Base-by-base conservation (phyloP, 2,113 vertebrate species). In the Ancistrus triradiatus region DNA sequence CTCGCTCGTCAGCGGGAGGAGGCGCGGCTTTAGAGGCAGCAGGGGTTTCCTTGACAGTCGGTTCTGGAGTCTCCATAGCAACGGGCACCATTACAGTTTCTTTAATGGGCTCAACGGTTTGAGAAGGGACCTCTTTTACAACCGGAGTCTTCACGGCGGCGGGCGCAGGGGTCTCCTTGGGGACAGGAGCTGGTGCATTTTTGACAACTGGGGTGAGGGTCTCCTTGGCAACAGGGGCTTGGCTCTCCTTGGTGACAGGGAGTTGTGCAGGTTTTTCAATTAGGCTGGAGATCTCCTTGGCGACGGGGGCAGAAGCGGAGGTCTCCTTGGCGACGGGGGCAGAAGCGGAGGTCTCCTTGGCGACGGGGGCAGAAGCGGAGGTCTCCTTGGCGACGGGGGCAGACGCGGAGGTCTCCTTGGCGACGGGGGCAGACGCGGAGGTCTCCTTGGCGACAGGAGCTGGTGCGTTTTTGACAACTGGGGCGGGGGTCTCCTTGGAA, bases 1-100 rank as follows among this genome's bases (percentile, higher is more conserved):
- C 82, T 17, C 74, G 59, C 52, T 84, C 82, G 25, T 74, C 75
- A 42, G 74, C 77, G 35, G 68, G 50, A 50, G 72, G 51, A 25
- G 59, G 48, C 0, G 38, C 42, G 59, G 77, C 73, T 24, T 72
- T 57, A 10, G 19, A 9, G 2, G 2, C 68, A 21, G 57, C 27
- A 10, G 38, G n/a, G 2, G 15, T 42, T 0, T 42, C 60, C 35
- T 44, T 57, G 38, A 57, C 25, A 0, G 68, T 46, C 0, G 18
- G 46, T 25, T 70, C 18, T 3, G 28, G 11, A 11, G 42, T 59
- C 33, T 63, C 25, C 60, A 42, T 53, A 7, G 74, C 65, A 63
- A 57, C 44, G 1, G 37, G 27, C 27, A 4, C 27, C 27, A 4
- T 31, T 3, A 31, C 27, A 7, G 27, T 31, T 31, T 7, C 7